Percentiles rank a stretch among this genome's conserved stretches.
phyloP scores from a whole-genome alignment of 2,888 invertebrate genomes.

The Timandra comae region DNA sequence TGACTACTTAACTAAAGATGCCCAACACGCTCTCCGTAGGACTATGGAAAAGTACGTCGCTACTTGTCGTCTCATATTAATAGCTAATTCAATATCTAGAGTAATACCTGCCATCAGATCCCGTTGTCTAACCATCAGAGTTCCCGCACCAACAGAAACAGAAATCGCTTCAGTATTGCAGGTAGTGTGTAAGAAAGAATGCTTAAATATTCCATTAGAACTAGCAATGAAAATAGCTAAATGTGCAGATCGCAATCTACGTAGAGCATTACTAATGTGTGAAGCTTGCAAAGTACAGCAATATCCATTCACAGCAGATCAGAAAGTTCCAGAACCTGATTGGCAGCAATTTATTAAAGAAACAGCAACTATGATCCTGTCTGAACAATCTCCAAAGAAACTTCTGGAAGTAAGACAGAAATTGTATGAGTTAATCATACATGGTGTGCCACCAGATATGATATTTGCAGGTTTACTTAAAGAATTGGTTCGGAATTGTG shows the following conservation, averaged over 20 bases:
- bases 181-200: constrained; percentile 87
- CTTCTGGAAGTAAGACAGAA: constrained; percentile 90
- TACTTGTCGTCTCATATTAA: constrained; percentile 95
- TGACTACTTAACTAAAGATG: constrained; percentile 96
- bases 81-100: constrained; percentile 95
- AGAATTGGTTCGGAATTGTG: constrained; percentile 92
- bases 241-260: constrained; percentile 90
- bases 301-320: constrained; percentile 88
- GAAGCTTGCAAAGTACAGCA: constrained; percentile 96
- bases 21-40: constrained; percentile 97
- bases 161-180: constrained; percentile 84
- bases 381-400: constrained; percentile 91
- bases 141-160: constrained; percentile 88
- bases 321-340: constrained; percentile 91
- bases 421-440: constrained; percentile 94
- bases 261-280: constrained; percentile 94
- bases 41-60: constrained; percentile 99
- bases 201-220: constrained; percentile 84
- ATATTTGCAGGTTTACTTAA: constrained; percentile 92
- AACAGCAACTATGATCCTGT: constrained; percentile 89
- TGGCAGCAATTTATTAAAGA: constrained; percentile 93
- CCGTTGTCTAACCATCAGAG: constrained; percentile 93
- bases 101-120: constrained; percentile 98
- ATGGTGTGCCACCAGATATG: constrained; percentile 94
- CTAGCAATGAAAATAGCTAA: constrained; percentile 86